Evolutionary conservation across 2,113 vertebrate species (phyloP).

Genomic region (Thalassarche chlororhynchos): DNA sequence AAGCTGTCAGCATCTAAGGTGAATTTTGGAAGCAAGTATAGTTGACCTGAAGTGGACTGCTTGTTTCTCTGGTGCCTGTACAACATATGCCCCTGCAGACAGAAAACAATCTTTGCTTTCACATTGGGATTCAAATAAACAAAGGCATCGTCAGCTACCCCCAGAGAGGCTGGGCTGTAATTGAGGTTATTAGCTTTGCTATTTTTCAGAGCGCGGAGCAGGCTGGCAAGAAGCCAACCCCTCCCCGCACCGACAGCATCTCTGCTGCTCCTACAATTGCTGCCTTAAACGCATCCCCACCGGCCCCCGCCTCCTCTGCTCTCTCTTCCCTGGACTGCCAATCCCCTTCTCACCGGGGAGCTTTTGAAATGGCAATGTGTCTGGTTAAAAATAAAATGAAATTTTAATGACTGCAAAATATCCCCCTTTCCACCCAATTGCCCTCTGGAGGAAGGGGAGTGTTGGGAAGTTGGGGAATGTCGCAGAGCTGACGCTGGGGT

Average conservation of each 20-base stretch:
- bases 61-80: background rate
- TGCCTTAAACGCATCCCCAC: background rate
- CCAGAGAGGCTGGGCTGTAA: constrained; percentile 53
- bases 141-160: constrained; percentile 19
- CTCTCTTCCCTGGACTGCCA: background rate
- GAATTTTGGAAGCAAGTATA: background rate
- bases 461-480: background rate
- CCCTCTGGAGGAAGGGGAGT: background rate
- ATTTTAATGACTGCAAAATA: constrained; percentile 82
- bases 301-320: background rate
- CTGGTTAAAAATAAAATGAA: constrained; percentile 76
- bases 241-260: background rate
- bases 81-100: background rate
- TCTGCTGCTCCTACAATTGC: background rate
- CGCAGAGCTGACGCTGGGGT: background rate
- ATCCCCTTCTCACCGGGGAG: constrained; percentile 39
- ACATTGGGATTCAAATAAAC: constrained; percentile 11
- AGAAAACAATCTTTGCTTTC: constrained; percentile 40
- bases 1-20: background rate
- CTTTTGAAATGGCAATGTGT: constrained; percentile 1
- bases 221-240: constrained; percentile 19
- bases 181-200: constrained; percentile 65
- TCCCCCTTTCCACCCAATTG: background rate
- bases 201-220: background rate
- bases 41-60: background rate